A percentile compares a stretch with the other conserved stretches of the same genome.
Conservation (phyloP, 2,888 invertebrate genomes). For the Ormyrus labotus region DNA sequence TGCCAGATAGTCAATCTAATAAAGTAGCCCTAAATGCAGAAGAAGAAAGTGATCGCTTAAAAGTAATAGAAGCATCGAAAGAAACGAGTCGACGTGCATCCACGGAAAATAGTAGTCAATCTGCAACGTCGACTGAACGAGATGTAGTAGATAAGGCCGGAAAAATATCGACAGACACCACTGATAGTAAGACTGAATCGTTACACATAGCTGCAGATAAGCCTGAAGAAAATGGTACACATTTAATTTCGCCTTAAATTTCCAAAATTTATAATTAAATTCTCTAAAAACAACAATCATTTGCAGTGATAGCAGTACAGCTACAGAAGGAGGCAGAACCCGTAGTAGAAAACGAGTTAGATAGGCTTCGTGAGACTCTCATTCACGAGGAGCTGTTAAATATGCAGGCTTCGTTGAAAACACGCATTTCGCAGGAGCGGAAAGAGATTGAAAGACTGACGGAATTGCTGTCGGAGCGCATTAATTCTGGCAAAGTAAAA, state of each 20-base stretch:
- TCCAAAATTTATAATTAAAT: neutral
- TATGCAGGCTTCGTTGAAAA: constrained; percentile 83
- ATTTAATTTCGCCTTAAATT: neutral
- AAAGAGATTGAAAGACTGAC: constrained; percentile 83
- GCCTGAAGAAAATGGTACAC: constrained; percentile 47
- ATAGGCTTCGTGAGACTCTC: constrained; percentile 69
- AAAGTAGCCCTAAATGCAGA: constrained; percentile 59
- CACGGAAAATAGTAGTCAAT: constrained; percentile 41
- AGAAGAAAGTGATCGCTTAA: constrained; percentile 63
- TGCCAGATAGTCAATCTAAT: constrained; percentile 57
- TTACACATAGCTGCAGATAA: constrained; percentile 33
- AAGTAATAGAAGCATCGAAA: constrained; percentile 60
- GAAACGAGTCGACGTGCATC: constrained; percentile 54
- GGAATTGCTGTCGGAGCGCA: constrained; percentile 66
- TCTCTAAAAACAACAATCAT: neutral
- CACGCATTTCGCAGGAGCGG: constrained; percentile 84
- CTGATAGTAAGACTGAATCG: constrained; percentile 49
- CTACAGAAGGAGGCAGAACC: constrained; percentile 53
- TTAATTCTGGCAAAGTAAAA: constrained; percentile 62
- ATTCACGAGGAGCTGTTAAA: constrained; percentile 78
- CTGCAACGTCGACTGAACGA: constrained; percentile 48
- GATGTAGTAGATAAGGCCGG: constrained; percentile 51
- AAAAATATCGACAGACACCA: constrained; percentile 57
- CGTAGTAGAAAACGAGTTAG: constrained; percentile 65
- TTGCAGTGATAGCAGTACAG: constrained; percentile 13